Conservation (phyloP, 2,888 invertebrate species). For the Drosophila colorata region DNA sequence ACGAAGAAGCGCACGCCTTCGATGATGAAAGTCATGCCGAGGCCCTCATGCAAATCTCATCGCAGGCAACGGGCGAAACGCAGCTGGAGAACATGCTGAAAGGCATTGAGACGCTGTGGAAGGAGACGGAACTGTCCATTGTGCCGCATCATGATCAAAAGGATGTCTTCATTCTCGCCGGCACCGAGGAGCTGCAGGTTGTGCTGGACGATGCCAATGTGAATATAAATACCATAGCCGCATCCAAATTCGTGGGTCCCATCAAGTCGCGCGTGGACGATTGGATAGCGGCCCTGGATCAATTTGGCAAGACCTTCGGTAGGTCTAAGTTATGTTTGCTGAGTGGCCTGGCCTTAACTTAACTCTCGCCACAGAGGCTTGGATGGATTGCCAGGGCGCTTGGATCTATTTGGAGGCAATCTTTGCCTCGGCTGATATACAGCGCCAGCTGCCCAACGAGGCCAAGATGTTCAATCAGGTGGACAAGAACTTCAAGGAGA, state of each 20-base stretch:
- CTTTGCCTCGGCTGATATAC: slow-evolving; percentile 97
- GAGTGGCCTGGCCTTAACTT: neutral
- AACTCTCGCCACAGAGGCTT: slow-evolving; percentile 88
- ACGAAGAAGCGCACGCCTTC: slow-evolving; percentile 91
- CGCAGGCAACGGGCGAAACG: slow-evolving; percentile 95
- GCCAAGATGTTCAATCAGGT: slow-evolving; percentile 94
- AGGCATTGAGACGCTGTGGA: slow-evolving; percentile 94
- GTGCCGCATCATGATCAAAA: slow-evolving; percentile 92
- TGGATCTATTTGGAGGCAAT: slow-evolving; percentile 98
- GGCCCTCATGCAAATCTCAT: slow-evolving; percentile 93
- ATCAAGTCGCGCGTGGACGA: slow-evolving; percentile 93
- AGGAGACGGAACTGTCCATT: slow-evolving; percentile 91
- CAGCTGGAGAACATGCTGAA: slow-evolving; percentile 92
- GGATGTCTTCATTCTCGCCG: slow-evolving; percentile 93
- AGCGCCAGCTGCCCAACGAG: slow-evolving; percentile 95
- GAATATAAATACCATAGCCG: slow-evolving; percentile 93
- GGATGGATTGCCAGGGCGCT: slow-evolving; percentile 95
- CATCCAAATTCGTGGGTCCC: slow-evolving; percentile 94
- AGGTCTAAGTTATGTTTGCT: slow-evolving; percentile 43
- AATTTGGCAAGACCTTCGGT: slow-evolving; percentile 94
- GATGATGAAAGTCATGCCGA: slow-evolving; percentile 87
- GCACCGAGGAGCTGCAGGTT: slow-evolving; percentile 93
- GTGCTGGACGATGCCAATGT: slow-evolving; percentile 94
- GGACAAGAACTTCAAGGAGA: slow-evolving; percentile 95
- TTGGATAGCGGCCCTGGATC: slow-evolving; percentile 90